Conservation (phyloP, 2,113 vertebrate genomes). For the Tachycineta bicolor region DNA sequence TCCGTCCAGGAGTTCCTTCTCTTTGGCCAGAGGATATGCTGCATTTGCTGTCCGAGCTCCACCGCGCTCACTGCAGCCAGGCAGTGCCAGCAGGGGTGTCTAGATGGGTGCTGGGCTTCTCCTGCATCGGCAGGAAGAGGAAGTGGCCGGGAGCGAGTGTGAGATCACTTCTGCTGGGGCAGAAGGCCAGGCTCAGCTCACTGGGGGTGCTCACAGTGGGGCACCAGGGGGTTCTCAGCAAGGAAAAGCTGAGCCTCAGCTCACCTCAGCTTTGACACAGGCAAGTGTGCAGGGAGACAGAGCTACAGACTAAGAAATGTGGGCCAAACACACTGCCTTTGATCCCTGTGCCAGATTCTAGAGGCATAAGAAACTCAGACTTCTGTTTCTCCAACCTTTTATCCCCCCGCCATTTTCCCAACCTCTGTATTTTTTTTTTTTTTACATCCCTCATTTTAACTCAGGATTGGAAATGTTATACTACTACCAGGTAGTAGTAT, state of each 20-base stretch:
- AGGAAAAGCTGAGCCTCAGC: not conserved
- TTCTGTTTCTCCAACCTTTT: not conserved
- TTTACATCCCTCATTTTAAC: not conserved
- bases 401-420: not conserved
- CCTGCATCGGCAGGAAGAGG: not conserved
- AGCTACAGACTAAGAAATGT: not conserved
- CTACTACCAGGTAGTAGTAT: not conserved
- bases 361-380: not conserved
- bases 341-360: not conserved
- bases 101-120: not conserved
- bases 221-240: not conserved
- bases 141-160: accelerated
- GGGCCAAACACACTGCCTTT: not conserved
- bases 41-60: not conserved
- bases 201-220: not conserved
- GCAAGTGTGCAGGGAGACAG: not conserved
- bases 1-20: not conserved
- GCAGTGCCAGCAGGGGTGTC: not conserved
- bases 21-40: not conserved
- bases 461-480: not conserved
- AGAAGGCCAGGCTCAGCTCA: not conserved
- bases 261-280: not conserved
- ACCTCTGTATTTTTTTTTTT: not conserved
- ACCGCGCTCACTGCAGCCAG: not conserved
- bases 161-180: not conserved